Conservation (phyloP, 2,113 vertebrate genomes). For the Malurus cyaneus region DNA sequence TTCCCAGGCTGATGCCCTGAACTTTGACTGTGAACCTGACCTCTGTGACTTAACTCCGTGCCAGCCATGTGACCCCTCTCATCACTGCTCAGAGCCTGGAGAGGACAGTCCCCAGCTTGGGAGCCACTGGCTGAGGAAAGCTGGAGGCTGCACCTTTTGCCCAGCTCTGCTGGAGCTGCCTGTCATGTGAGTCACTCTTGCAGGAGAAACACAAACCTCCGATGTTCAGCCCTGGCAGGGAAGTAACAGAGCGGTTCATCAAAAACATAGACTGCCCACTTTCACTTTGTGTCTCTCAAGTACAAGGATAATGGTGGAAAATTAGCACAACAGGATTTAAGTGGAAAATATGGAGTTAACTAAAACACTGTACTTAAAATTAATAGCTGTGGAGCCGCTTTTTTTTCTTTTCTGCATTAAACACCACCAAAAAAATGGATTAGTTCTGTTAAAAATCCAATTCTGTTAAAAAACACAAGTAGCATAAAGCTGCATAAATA, state of each 20-base stretch:
- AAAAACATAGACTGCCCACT: not conserved
- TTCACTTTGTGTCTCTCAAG: not conserved
- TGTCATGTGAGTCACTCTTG: not conserved
- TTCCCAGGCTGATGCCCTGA: not conserved
- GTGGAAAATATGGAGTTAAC: not conserved
- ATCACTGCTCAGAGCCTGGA: not conserved
- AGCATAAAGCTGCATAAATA: not conserved
- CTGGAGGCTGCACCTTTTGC: not conserved
- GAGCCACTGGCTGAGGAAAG: not conserved
- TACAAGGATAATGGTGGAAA: not conserved
- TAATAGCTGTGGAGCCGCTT: not conserved
- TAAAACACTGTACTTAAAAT: not conserved
- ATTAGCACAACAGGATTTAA: not conserved
- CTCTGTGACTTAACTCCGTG: not conserved
- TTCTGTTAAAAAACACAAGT: not conserved
- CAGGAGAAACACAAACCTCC: not conserved
- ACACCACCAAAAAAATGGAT: not conserved
- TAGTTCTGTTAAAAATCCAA: not conserved
- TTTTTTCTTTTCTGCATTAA: not conserved
- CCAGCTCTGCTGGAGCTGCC: not conserved
- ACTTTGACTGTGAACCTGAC: not conserved
- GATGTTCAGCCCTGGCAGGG: not conserved
- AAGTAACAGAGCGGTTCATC: not conserved
- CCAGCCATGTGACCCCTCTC: rapidly evolving
- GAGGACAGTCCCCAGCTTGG: not conserved